These are phyloP conservation scores for Cairina moschata DNA, from an alignment of 2,113 vertebrate species.

Conservation along the genomic window DNA sequence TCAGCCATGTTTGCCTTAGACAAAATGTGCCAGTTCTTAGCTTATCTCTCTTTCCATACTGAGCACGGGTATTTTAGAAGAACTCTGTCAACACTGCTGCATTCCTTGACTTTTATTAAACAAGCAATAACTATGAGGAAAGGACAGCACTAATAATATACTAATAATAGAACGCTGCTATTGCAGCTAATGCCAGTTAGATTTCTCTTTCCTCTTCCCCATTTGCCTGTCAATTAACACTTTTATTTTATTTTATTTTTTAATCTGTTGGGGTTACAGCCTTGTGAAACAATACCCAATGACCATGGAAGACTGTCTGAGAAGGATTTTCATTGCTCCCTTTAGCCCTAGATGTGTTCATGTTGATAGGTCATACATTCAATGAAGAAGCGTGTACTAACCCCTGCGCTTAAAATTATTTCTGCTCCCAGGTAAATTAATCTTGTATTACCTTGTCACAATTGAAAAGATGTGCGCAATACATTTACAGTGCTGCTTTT, in stretches of 20 bases:
- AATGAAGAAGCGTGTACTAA: background rate
- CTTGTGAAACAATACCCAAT: background rate
- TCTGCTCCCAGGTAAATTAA: background rate
- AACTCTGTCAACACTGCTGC: background rate
- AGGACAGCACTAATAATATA: background rate
- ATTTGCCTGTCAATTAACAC: background rate
- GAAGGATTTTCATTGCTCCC: background rate
- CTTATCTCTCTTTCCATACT: background rate
- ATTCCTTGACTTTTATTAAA: background rate
- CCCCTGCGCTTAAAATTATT: background rate
- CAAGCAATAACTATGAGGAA: background rate
- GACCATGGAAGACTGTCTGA: background rate
- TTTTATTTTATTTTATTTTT: background rate
- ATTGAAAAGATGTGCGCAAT: background rate
- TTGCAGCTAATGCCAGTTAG: background rate
- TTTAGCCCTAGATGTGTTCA: background rate
- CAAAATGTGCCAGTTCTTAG: background rate
- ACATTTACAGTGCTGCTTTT: background rate
- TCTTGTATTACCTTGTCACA: background rate
- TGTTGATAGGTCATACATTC: accelerated
- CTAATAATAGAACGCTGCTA: background rate
- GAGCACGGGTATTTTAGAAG: background rate
- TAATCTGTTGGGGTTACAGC: background rate
- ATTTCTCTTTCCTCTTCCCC: background rate
- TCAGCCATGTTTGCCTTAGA: background rate